Evolutionary conservation across 2,113 vertebrate species (phyloP), one percentile per base, ranked within the genome.

Genomic region (Paedocypris sp.): DNA sequence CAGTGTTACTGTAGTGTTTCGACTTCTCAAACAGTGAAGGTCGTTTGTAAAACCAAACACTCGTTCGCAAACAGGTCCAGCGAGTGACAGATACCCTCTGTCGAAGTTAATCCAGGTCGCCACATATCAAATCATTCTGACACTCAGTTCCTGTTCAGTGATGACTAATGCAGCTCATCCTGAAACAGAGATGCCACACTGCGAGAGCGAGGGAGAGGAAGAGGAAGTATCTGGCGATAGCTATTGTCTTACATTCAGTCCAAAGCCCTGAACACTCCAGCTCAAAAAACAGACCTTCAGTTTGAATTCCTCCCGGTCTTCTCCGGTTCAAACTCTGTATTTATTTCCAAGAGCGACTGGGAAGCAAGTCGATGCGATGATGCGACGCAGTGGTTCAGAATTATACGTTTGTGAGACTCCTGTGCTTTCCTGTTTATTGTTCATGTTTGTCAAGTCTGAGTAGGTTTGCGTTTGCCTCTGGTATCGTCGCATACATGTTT

Each of bases 181-280:
- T 56, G 52, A 41, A 58, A 58, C 39, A 43, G 54, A 58, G 54
- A 58, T 4, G 39, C 26, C 38, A 43, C 18, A 43, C 3, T 43
- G 11, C 28, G 23, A 46, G 41, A 46, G 28, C 20, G 12, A 43
- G 46, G 41, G 46, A 62, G 35, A 59, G 28, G 42, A 6, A 20
- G 22, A 19, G 20, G 10, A 35, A 13, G 39, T 45, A 35, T 58
- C 63, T 66, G 20, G 18, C 39, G 39, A 36, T 56, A 56, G 35
- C 25, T 57, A 49, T 65, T 58, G 43, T 65, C 43, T 65, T 65
- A 65, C 62, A 57, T 8, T 15, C 23, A 56, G 13, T 41, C 10
- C 10, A 29, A 41, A 19, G 2, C 51, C 22, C 20, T 53, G 8
- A 26, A 53, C 33, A 36, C 20, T 12, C 33, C 22, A 33, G 19